Percentiles rank a stretch among this genome's conserved stretches.
Evolutionary conservation across 2,113 vertebrate genomes (phyloP).

Genomic region (Pseudopodoces humilis): DNA sequence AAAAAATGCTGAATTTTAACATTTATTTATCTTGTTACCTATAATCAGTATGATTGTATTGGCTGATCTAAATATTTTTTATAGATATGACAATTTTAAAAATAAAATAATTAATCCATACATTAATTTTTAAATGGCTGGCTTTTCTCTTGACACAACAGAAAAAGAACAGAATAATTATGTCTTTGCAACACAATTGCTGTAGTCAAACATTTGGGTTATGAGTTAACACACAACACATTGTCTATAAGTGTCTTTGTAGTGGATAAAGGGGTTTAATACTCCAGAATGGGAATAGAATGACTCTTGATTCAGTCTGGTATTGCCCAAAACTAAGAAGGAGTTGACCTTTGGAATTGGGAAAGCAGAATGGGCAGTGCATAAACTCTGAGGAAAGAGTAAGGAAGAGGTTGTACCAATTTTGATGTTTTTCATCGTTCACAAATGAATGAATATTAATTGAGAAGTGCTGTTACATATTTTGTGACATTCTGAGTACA

Average conservation of each 20-base stretch:
- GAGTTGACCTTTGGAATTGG: not conserved
- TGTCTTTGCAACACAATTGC: not conserved
- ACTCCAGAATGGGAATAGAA: not conserved
- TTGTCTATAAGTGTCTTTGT: not conserved
- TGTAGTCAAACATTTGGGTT: conserved; percentile 12
- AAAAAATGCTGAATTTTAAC: not conserved
- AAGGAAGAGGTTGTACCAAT: conserved; percentile 59
- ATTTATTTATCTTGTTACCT: not conserved
- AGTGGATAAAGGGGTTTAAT: not conserved
- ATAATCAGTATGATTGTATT: not conserved
- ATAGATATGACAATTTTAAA: not conserved
- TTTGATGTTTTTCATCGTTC: conserved; percentile 64
- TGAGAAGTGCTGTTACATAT: conserved; percentile 68
- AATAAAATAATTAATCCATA: not conserved
- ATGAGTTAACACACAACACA: conserved; percentile 6
- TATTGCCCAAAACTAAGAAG: not conserved
- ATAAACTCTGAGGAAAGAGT: not conserved
- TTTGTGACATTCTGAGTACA: conserved; percentile 65
- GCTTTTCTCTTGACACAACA: not conserved
- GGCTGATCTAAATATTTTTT: not conserved
- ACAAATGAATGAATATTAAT: conserved; percentile 73
- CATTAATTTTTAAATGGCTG: not conserved
- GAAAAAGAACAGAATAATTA: not conserved
- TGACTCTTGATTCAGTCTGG: not conserved
- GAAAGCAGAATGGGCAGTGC: conserved; percentile 8